A percentile compares a stretch with the other conserved stretches of the same genome.
Conservation (phyloP, 2,888 invertebrate species). For the Bugula neritina region DNA sequence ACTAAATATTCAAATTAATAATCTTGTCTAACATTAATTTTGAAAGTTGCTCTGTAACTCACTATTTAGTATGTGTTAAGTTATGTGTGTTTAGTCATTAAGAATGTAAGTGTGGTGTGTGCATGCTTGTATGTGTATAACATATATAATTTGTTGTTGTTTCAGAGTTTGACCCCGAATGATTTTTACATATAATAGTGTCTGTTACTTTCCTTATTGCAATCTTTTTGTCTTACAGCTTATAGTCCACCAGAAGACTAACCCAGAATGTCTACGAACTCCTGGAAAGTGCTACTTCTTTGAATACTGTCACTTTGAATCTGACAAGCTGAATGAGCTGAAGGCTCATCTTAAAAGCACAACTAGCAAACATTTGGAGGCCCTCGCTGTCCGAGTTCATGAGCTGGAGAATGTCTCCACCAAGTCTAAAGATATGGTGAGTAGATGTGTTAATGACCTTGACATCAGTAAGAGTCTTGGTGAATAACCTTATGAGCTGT, state of each 20-base stretch:
- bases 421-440: not conserved
- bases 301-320: not conserved
- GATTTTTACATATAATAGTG: too few relatives aligned
- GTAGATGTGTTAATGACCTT: not conserved
- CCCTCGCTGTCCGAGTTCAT: not conserved
- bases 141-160: too few relatives aligned
- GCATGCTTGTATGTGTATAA: too few relatives aligned
- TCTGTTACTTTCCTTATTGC: too few relatives aligned
- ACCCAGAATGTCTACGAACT: not conserved
- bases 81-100: too few relatives aligned
- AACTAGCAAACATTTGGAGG: not conserved
- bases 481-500: too few relatives aligned
- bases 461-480: not conserved
- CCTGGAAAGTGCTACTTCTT: not conserved
- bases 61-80: too few relatives aligned
- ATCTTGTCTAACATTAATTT: not conserved
- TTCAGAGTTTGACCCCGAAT: too few relatives aligned
- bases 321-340: not conserved
- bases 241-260: not conserved
- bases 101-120: too few relatives aligned
- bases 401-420: not conserved
- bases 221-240: not conserved
- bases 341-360: not conserved
- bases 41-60: not conserved
- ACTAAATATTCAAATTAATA: not conserved